Percentiles rank a stretch among this genome's conserved stretches.
These are phyloP conservation scores for Aurelia sp. DNA, from an alignment of 30 jellyfish, hydroid and myxozoan species.

Conservation along the genomic window DNA sequence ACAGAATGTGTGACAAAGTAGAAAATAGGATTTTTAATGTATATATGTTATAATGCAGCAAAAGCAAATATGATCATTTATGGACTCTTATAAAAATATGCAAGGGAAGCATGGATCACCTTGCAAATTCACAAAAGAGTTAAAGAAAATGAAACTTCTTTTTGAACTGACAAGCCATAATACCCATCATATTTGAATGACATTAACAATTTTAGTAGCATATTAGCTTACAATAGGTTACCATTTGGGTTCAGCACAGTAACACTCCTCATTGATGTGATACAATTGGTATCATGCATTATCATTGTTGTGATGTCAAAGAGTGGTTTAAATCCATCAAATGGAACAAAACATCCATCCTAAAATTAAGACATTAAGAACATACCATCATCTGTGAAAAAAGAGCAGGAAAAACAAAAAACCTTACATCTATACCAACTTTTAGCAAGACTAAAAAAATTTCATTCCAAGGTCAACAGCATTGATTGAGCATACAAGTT, in stretches of 20 bases:
- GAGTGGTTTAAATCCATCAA: constrained; percentile 12
- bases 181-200: no score
- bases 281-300: constrained; percentile 7
- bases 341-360: constrained; percentile 25
- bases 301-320: constrained; percentile 20
- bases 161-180: no score
- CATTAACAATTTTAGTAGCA: no score
- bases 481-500: not conserved
- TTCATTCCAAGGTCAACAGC: constrained; percentile 16
- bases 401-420: constrained; percentile 3
- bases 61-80: no score
- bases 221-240: constrained; percentile 3
- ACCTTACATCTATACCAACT: constrained; percentile 6
- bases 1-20: no score
- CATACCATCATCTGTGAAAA: not conserved
- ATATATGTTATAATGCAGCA: no score
- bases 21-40: no score
- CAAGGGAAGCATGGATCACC: no score
- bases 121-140: no score
- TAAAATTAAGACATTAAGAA: constrained; percentile 2
- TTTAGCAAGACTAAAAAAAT: constrained; percentile 6
- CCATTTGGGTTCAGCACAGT: constrained; percentile 17
- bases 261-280: constrained; percentile 16
- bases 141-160: no score
- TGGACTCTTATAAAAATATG: no score